Evolutionary conservation across 2,888 invertebrate genomes (phyloP).

Genomic region (Erannis defoliaria): DNA sequence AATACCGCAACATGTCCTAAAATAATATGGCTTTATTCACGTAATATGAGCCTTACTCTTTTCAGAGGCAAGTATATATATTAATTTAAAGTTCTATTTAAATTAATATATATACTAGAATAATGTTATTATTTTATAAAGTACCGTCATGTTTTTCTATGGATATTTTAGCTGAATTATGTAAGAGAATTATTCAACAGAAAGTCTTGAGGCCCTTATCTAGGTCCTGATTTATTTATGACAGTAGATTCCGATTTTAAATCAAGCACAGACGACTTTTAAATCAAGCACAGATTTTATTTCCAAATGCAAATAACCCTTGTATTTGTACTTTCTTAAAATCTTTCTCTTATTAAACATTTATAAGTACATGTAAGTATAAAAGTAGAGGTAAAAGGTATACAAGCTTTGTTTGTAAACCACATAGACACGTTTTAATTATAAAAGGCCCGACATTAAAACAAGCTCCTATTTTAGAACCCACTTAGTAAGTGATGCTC

Average conservation of each 20-base stretch:
- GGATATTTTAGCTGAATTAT: not conserved
- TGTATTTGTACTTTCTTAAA: not conserved
- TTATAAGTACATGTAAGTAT: not conserved
- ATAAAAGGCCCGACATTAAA: constrained; percentile 11
- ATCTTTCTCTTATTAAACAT: not conserved
- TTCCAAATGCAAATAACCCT: not conserved
- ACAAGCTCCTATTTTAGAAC: not conserved
- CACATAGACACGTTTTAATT: not conserved
- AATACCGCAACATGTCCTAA: not conserved
- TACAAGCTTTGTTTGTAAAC: not conserved
- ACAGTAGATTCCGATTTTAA: not conserved
- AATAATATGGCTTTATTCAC: constrained; percentile 4
- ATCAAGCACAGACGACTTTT: not conserved
- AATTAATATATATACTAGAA: too few relatives aligned
- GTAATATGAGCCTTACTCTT: not conserved
- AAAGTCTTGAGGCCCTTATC: constrained; percentile 1
- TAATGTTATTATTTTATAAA: not conserved
- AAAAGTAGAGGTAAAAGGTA: too few relatives aligned
- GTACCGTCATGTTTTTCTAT: not conserved
- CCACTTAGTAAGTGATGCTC: constrained; percentile 1
- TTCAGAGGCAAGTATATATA: not conserved
- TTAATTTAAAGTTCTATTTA: too few relatives aligned
- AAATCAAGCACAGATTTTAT: not conserved
- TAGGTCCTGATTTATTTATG: not conserved
- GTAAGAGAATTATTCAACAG: not conserved